Percentiles rank a stretch among this genome's conserved stretches.
Evolutionary conservation across 2,113 vertebrate genomes (phyloP).

Genomic region (Nothocercus julius): DNA sequence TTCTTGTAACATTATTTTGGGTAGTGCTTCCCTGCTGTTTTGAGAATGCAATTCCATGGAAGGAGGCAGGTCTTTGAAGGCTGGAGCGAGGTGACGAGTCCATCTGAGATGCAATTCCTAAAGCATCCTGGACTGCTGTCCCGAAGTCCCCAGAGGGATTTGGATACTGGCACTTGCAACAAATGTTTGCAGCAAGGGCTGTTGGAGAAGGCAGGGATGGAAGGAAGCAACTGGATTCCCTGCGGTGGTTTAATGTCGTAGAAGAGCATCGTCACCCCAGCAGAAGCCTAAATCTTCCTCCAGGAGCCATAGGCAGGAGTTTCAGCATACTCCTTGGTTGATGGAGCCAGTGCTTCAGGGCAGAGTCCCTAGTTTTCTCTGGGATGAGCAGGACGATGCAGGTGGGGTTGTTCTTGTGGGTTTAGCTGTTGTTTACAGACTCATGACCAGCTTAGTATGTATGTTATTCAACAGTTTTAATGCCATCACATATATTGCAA

Average conservation of each 20-base stretch:
- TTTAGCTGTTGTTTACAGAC: background rate
- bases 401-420: background rate
- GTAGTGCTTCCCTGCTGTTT: background rate
- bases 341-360: fast-evolving
- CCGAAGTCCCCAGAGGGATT: background rate
- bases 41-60: background rate
- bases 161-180: background rate
- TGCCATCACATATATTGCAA: background rate
- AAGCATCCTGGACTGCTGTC: background rate
- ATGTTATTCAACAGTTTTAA: background rate
- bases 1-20: background rate
- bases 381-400: no score
- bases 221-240: background rate
- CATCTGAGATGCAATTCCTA: background rate
- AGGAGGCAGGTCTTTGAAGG: background rate
- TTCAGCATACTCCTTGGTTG: background rate
- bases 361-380: fast-evolving
- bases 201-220: background rate
- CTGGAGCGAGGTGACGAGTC: background rate
- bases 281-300: background rate
- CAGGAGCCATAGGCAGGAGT: background rate
- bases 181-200: background rate
- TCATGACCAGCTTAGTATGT: background rate
- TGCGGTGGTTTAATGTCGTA: background rate
- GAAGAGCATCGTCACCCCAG: background rate